Conservation (phyloP, 2,888 invertebrate genomes). For the Argyra leucocephala region DNA sequence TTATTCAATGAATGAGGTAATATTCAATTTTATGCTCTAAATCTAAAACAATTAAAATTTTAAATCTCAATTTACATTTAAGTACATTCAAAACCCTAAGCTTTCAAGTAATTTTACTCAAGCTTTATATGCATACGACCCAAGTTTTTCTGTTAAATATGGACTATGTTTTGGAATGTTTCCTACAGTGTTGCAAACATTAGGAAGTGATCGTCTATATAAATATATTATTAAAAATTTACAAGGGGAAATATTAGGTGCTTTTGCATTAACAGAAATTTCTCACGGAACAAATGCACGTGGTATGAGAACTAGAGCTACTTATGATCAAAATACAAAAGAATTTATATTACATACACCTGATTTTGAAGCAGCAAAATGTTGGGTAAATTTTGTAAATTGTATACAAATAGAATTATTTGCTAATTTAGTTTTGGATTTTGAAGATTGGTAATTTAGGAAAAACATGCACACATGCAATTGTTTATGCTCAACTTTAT, state of each 20-base stretch:
- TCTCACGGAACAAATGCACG: slow-evolving; percentile 85
- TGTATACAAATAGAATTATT: not conserved
- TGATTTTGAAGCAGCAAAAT: slow-evolving; percentile 67
- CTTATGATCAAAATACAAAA: slow-evolving; percentile 61
- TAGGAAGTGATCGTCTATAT: slow-evolving; percentile 56
- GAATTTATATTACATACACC: slow-evolving; percentile 67
- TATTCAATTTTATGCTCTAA: not conserved
- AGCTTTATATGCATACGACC: slow-evolving; percentile 52
- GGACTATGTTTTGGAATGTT: slow-evolving; percentile 59
- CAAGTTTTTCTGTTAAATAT: slow-evolving; percentile 56
- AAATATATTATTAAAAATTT: slow-evolving; percentile 44
- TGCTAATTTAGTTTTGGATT: not conserved
- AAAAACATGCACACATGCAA: slow-evolving; percentile 73
- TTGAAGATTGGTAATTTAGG: slow-evolving; percentile 45
- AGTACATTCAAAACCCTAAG: slow-evolving; percentile 47
- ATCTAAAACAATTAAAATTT: too few species aligned
- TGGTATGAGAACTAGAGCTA: slow-evolving; percentile 77
- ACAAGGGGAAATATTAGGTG: slow-evolving; percentile 50
- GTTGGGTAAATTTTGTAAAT: slow-evolving; percentile 54
- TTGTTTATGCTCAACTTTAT: slow-evolving; percentile 80
- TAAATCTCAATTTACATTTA: too few species aligned
- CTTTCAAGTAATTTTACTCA: slow-evolving; percentile 46
- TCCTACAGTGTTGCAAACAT: slow-evolving; percentile 52
- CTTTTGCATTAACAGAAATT: slow-evolving; percentile 82
- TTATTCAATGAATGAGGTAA: slow-evolving; percentile 33